phyloP scores from a whole-genome alignment of 2,797 vertebrate genomes.

The Echeneis naucrates region DNA sequence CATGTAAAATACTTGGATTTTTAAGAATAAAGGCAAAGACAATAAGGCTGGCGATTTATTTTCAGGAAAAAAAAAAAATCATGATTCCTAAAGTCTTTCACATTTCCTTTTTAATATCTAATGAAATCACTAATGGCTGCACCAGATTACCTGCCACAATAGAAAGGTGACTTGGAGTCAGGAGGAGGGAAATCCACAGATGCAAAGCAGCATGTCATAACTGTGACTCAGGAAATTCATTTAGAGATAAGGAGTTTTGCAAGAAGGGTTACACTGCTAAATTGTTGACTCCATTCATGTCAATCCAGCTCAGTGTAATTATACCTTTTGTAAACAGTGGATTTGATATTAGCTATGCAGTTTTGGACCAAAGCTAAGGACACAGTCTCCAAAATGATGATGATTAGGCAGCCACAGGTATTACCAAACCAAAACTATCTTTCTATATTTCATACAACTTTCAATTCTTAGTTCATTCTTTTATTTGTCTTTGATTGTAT shows the following conservation, averaged over 20 bases:
- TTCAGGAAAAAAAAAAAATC: slow-evolving; percentile 12
- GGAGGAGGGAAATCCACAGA: slow-evolving; percentile 54
- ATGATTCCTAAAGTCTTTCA: slow-evolving; percentile 2
- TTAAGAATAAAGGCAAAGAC: background rate
- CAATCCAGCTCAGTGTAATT: slow-evolving; percentile 52
- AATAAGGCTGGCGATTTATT: slow-evolving; percentile 4
- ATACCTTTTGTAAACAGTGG: slow-evolving; percentile 44
- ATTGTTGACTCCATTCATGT: slow-evolving; percentile 48
- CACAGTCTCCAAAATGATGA: slow-evolving; percentile 14
- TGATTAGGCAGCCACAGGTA: slow-evolving; percentile 39
- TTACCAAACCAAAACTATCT: background rate
- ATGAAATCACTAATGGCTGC: slow-evolving; percentile 1
- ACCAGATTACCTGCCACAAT: slow-evolving; percentile 2
- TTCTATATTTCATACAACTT: background rate
- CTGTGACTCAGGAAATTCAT: slow-evolving; percentile 53
- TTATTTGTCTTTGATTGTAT: no score
- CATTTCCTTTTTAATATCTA: slow-evolving; percentile 11
- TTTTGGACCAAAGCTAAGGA: slow-evolving; percentile 43
- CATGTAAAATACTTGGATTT: slow-evolving; percentile 9
- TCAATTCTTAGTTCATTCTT: background rate
- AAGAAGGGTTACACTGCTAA: slow-evolving; percentile 32
- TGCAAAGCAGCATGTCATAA: slow-evolving; percentile 54
- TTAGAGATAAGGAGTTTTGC: slow-evolving; percentile 49
- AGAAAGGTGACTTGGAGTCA: slow-evolving; percentile 27
- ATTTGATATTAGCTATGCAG: slow-evolving; percentile 28